Evolutionary conservation across 2,113 vertebrate genomes (phyloP), one percentile per base, ranked within the genome.

Genomic region (Zonotrichia leucophrys): DNA sequence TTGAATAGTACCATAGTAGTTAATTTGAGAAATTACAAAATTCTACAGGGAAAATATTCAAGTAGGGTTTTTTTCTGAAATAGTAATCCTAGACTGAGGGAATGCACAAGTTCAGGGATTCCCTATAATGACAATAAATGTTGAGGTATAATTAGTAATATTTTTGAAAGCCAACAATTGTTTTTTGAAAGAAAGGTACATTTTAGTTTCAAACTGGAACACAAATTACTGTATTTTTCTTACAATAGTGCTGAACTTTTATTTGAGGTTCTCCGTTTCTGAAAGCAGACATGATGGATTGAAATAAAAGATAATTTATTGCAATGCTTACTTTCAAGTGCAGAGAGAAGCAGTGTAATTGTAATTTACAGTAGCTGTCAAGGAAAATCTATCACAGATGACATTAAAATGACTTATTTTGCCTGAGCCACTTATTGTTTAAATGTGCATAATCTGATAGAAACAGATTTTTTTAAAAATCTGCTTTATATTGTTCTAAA

Each of bases 261-360:
- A 98, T 98, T 98, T 98, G 96, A 97, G 97, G 97, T 97, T 98
- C 97, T 98, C 96, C 93, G 80, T 98, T 98, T 97, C 97, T 98
- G 96, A 98, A 98, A 98, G 98, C 97, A 98, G 97, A 97, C 97
- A 96, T 98, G 98, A 98, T 98, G 97, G 98, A 98, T 97, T 98
- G 98, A 98, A 98, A 98, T 98, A 98, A 98, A 98, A 98, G 98
- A 98, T 98, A 98, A 98, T 98, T 98, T 98, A 98, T 98, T 98
- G 98, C 98, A 98, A 98, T 98, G 98, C 98, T 98, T 98, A 98
- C 97, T 97, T 98, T 98, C 97, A 97, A 97, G 97, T 97, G 97
- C 94, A 96, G 95, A 97, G 96, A 98, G 97, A 98, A 98, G 97
- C 97, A 95, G 97, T 97, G 95, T 98, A 98, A 98, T 98, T 98